phyloP scores from a whole-genome alignment of 2,888 invertebrate species.

The Callyntrura sp. region DNA sequence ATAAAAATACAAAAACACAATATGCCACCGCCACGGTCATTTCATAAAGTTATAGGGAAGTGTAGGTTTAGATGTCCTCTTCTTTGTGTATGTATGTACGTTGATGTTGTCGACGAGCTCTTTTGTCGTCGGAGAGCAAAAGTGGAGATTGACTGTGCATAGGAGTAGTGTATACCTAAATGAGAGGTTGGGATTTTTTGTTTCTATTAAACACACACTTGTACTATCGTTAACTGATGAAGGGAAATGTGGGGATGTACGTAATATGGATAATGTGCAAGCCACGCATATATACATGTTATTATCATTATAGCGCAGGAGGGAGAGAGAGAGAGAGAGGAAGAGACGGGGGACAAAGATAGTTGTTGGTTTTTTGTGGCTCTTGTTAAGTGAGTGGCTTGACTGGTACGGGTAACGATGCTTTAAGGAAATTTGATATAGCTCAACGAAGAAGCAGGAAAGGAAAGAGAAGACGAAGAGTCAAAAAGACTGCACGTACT shows the following conservation, averaged over 20 bases:
- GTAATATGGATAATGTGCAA: not conserved
- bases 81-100: not conserved
- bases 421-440: constrained; percentile 42
- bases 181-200: constrained; percentile 28
- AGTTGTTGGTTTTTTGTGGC: not conserved
- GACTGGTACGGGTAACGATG: constrained; percentile 17
- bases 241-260: not conserved
- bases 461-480: constrained; percentile 7
- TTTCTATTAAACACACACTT: constrained; percentile 15
- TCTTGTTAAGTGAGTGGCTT: constrained; percentile 5
- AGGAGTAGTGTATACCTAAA: constrained; percentile 12
- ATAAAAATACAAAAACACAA: not conserved
- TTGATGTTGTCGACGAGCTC: not conserved
- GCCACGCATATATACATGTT: not conserved
- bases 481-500: constrained; percentile 18
- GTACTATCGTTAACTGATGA: not conserved
- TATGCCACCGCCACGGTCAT: not conserved
- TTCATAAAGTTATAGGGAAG: no score
- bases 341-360: not conserved
- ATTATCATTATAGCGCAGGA: constrained; percentile 8
- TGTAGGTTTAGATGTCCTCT: no score
- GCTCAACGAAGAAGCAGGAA: not conserved
- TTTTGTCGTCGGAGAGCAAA: not conserved
- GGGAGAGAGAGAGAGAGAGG: no score
- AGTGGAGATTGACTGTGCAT: not conserved